Percentiles rank a stretch among this genome's conserved stretches.
Conservation (phyloP, 2,113 vertebrate genomes). For the Cnemophilus loriae region DNA sequence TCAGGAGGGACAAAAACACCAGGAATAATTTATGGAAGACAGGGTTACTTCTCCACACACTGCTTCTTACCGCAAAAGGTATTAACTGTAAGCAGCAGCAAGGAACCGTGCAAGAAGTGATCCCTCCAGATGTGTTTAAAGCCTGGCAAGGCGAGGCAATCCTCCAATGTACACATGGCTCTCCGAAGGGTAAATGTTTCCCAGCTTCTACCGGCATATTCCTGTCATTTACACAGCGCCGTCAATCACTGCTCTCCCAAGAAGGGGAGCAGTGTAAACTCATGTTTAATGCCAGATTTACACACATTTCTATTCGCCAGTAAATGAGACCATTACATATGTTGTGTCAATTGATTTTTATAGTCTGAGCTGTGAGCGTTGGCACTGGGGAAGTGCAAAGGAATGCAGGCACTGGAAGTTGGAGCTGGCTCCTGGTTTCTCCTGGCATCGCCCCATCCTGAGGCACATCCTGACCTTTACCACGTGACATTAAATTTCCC, state of each 20-base stretch:
- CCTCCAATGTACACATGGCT: conserved; percentile 56
- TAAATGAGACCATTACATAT: conserved; percentile 57
- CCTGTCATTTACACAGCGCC: conserved; percentile 63
- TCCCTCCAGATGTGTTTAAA: conserved; percentile 14
- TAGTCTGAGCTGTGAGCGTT: background rate
- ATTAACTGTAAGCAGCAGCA: background rate
- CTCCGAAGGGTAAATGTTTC: conserved; percentile 62
- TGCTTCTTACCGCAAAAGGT: background rate
- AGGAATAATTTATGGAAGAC: background rate
- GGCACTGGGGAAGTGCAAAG: background rate
- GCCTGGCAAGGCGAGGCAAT: conserved; percentile 2
- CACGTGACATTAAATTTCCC: background rate
- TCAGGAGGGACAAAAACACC: background rate
- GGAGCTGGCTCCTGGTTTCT: background rate
- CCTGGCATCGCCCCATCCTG: background rate
- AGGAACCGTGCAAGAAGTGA: background rate
- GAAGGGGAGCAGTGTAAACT: conserved; percentile 42
- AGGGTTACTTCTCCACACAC: background rate
- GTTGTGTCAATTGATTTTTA: conserved; percentile 58
- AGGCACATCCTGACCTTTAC: background rate
- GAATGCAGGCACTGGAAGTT: background rate
- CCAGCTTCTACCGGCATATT: background rate
- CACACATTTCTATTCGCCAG: conserved; percentile 32
- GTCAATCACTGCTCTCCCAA: conserved; percentile 60
- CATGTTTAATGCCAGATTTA: conserved; percentile 63